A percentile compares a stretch with the other conserved stretches of the same genome.
These are phyloP conservation scores for Drosophila willistoni DNA, from an alignment of 1,140 invertebrate genomes.

Conservation along the genomic window DNA sequence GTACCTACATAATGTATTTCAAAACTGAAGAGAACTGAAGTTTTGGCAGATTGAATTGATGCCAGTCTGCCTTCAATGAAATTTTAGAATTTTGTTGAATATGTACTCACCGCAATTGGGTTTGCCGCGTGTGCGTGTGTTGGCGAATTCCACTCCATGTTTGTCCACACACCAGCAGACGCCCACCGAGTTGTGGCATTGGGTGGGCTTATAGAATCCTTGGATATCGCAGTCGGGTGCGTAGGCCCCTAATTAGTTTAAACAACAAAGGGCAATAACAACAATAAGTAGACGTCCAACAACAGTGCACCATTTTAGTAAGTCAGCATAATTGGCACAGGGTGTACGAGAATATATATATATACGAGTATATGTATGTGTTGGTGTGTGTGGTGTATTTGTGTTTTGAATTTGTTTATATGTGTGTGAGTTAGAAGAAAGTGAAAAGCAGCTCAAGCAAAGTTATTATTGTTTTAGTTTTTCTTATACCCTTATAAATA, in stretches of 20 bases:
- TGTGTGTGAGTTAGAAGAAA: conserved; percentile 14
- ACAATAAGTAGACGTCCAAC: conserved; percentile 45
- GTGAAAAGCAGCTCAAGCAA: conserved; percentile 71
- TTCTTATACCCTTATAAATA: background rate
- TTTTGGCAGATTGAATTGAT: too few species aligned
- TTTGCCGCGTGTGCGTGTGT: conserved; percentile 92
- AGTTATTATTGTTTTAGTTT: conserved; percentile 46
- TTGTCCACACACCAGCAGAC: conserved; percentile 97
- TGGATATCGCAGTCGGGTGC: conserved; percentile 93
- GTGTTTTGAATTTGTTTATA: too few species aligned
- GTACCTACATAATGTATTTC: too few species aligned
- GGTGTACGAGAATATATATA: conserved; percentile 20
- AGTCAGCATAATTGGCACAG: conserved; percentile 44
- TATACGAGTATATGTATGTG: background rate
- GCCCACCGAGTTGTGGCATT: conserved; percentile 92
- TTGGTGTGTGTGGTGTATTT: too few species aligned
- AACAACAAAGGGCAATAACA: conserved; percentile 21
- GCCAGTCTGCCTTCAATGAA: too few species aligned
- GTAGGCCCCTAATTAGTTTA: conserved; percentile 87
- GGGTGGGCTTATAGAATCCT: conserved; percentile 93
- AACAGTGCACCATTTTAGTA: conserved; percentile 67
- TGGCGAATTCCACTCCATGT: conserved; percentile 94
- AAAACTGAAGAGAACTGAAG: too few species aligned
- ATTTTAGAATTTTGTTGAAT: too few species aligned
- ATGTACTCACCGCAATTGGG: conserved; percentile 91